Base-by-base conservation (phyloP, 2,888 invertebrate genomes). In the Trachelus tabidus region DNA sequence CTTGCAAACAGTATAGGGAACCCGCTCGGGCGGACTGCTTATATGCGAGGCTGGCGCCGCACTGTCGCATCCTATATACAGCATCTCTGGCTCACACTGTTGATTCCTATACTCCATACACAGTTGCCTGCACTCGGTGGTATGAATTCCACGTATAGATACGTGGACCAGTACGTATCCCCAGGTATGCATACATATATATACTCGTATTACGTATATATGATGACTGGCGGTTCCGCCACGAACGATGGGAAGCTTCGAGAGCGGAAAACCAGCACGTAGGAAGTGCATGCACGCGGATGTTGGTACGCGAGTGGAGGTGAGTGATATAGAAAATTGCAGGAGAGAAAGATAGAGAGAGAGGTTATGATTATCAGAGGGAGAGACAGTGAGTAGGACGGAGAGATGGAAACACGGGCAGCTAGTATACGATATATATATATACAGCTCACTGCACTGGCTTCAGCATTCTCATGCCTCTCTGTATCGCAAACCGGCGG, bases 21-120 rank as follows among this genome's bases (percentile, higher is more conserved):
- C 78, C 71, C 31, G 71, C 33, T 34, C 68, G 71, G 78, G 76
- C 68, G 34, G 73, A 78, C 75, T 75, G 76, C 76, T 35, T 77
- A 78, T 76, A 76, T 78, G 76, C 33, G 56, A 77, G 79, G 75
- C 85, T 86, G 89, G 89, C 89, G 89, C 89, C 89, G 84, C 81
- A 85, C 83, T 88, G 89, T 89, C 89, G 88, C 86, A 88, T 88
- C 88, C 85, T 85, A 87, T 87, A 87, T 85, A 86, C 81, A 85
- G 85, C 79, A 85, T 84, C 81, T 79, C 85, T 31, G 12, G 71
- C 71, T 34, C 71, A 34, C 71, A 56, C 56, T 56, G 56, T 56
- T 56, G 56, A 56, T 56, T 56, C 56, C 56, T 56, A 56, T 56
- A 56, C 56, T 56, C 56, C 2, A 23, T 56, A 56, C 56, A 56